Evolutionary conservation across 1,140 invertebrate genomes (phyloP), one percentile per base, ranked within the genome.

Genomic region (Palaemon carinicauda): DNA sequence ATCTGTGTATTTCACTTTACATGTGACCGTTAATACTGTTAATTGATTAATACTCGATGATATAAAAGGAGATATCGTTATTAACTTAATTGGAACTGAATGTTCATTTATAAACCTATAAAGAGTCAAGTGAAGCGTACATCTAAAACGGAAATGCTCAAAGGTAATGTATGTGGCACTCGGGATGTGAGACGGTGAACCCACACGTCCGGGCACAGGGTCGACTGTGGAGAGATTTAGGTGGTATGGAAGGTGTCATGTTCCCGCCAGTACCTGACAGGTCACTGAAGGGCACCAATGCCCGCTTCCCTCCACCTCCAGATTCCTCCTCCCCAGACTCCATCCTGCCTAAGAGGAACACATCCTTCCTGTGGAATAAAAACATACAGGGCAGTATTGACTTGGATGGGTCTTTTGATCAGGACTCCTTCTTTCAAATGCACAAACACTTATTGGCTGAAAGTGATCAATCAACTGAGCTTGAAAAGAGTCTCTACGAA

Each of bases 291-390:
- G 85, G 85, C 29, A 81, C 85, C 19, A 41, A 54, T 17, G 19
- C 21, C 79, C 85, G 56, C 71, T 87, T 81, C 71, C 85, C 69
- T 9, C 9, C 69, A 4, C 53, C 33, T 74, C 19, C 74, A 3
- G 82, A 84, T 14, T 51, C 79, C 52, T 87, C 85, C 27, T 82
- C 79, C 7, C 79, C 80, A 15, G 85, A 87, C 52, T 82, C 85
- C 14, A 74, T 81, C 9, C 31, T 60, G 9, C 85, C 79, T 1
- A 54, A 69, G 33, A 52, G 73, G 29, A 87, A 87, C 56, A 52
- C 85, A 9, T 89, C 88, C 80, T 89, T 89, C 51, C 79, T 89
- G n/a, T 89, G 88, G 88, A 56, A 89, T 54, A 88, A 78, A 29
- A 88, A 80, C 27, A 27, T 84, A 33, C 51, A 88, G 50, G 80